A percentile compares a stretch with the other conserved stretches of the same genome.
Conservation (phyloP, 2,113 vertebrate genomes). For the Pheucticus melanocephalus region DNA sequence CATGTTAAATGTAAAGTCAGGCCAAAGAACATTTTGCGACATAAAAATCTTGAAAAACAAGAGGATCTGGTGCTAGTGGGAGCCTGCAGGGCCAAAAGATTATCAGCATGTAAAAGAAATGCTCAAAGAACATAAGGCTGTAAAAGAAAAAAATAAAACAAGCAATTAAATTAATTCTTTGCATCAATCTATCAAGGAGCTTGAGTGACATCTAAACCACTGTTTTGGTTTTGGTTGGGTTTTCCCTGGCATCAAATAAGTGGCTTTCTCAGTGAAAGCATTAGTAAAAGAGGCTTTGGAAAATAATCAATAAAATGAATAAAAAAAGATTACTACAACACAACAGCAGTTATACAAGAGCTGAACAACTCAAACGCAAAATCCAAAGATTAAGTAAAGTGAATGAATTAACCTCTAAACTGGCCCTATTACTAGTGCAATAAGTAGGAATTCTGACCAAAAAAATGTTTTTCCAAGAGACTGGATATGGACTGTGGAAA, state of each 20-base stretch:
- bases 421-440: background rate
- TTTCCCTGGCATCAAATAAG: background rate
- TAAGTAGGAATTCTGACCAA: background rate
- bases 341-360: background rate
- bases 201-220: background rate
- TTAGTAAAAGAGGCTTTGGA: background rate
- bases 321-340: background rate
- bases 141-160: background rate
- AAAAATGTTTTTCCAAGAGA: background rate
- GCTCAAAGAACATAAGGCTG: background rate
- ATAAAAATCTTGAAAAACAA: background rate
- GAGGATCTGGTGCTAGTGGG: background rate
- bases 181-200: background rate
- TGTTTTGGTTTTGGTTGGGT: background rate
- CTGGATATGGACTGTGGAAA: background rate
- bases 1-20: background rate
- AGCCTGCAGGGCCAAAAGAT: background rate
- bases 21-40: background rate
- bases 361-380: background rate
- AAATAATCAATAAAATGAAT: slow-evolving; percentile 5
- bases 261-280: background rate
- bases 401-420: background rate
- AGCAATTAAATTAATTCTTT: background rate
- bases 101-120: background rate
- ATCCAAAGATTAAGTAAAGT: background rate